Conservation (phyloP, 2,888 invertebrate species). For the Scaptomyza flava region DNA sequence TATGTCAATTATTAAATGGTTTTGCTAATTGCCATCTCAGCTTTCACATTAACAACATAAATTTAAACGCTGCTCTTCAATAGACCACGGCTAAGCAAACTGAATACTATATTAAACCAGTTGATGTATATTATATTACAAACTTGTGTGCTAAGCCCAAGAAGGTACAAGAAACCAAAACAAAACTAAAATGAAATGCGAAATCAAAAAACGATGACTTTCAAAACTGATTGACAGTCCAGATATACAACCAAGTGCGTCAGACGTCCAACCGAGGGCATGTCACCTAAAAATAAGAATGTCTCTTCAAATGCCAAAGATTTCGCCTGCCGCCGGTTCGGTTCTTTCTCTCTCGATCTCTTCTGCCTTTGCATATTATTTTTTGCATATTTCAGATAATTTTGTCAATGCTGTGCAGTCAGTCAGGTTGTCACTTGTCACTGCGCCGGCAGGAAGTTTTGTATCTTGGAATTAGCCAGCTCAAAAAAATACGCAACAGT, state of each 20-base stretch:
- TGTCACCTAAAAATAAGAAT: conserved; percentile 84
- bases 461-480: conserved; percentile 77
- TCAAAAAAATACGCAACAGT: conserved; percentile 34
- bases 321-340: conserved; percentile 51
- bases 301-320: conserved; percentile 78
- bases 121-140: conserved; percentile 22
- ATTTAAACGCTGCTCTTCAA: conserved; percentile 35
- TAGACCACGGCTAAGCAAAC: conserved; percentile 50
- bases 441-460: conserved; percentile 59
- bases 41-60: conserved; percentile 37
- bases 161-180: conserved; percentile 29
- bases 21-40: conserved; percentile 43
- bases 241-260: conserved; percentile 70
- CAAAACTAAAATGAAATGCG: conserved; percentile 28
- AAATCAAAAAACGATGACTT: conserved; percentile 67
- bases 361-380: conserved; percentile 57
- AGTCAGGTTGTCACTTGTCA: conserved; percentile 82
- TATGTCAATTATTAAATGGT: conserved; percentile 22
- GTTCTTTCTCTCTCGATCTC: conserved; percentile 34
- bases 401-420: conserved; percentile 84
- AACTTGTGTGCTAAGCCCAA: conserved; percentile 7
- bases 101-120: conserved; percentile 56
- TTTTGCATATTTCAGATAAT: conserved; percentile 83
- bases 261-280: conserved; percentile 82
- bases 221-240: conserved; percentile 81